Base-by-base conservation (phyloP, 1,140 invertebrate species). In the Drosophila tsacasi region DNA sequence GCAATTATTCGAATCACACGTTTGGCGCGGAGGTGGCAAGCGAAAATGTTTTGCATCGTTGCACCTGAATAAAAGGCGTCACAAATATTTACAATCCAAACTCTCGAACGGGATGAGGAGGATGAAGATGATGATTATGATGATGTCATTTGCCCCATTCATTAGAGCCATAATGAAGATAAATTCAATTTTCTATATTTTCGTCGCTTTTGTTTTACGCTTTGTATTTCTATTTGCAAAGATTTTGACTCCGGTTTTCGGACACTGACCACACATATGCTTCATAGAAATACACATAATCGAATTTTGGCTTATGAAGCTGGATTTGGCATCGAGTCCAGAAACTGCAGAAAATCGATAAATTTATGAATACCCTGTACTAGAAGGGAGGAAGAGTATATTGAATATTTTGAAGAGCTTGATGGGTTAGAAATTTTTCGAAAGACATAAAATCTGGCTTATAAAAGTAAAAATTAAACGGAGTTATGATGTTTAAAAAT, bases 1-100 rank as follows among this genome's bases (percentile, higher is more conserved):
- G 82, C 85, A 89, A 89, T 89, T 89, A 89, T 90, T 90, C 76
- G 71, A 90, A 85, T 90, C 82, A 89, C 78, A 85, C 75, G 78
- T 57, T 74, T 40, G 60, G 49, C 61, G 78, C 81, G 83, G 78
- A 82, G 80, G 76, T 81, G 64, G 60, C 62, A 37, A 72, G 71
- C 65, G 40, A 65, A 73, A 79, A 79, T 69, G 77, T 55, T 90
- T 71, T 90, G 85, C 85, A 85, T 82, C 81, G 85, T 67, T 89
- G 85, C 85, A 89, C 79, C 72, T 79, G 60, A 72, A 57, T 57
- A 57, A 81, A 77, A 75, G 62, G 68, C 79, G 65, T 79, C 74
- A 78, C 47, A 80, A 75, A 80, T 80, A 80, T 80, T 79, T 79
- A 69, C 60, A 50, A 15, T 42, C 30, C 35, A n/a, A 47, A n/a